Conservation (phyloP, 2,113 vertebrate genomes). For the Mellivora capensis region DNA sequence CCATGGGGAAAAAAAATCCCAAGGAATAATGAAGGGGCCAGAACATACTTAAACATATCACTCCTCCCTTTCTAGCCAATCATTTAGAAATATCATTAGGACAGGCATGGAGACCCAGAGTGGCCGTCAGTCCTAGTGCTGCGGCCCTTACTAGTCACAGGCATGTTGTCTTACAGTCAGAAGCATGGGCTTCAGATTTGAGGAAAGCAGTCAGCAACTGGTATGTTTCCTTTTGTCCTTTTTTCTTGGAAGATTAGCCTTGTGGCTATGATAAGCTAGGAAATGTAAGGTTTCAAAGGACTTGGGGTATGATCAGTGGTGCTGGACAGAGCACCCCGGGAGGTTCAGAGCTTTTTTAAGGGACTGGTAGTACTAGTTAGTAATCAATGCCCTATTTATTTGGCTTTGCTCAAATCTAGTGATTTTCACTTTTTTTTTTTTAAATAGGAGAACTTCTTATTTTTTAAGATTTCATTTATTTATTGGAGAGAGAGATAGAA, state of each 20-base stretch:
- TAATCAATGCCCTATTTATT: not conserved
- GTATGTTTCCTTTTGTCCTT: not conserved
- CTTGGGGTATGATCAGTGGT: not conserved
- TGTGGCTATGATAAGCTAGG: not conserved
- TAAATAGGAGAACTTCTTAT: not conserved
- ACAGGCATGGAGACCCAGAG: not conserved
- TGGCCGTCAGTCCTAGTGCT: not conserved
- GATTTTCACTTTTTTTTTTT: not conserved
- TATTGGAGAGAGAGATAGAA: too few relatives aligned
- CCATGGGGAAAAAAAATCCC: conserved; percentile 12
- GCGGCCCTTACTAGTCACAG: not conserved
- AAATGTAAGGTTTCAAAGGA: not conserved
- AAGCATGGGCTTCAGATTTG: not conserved
- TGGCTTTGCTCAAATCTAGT: not conserved
- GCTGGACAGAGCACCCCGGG: not conserved
- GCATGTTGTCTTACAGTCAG: too few relatives aligned
- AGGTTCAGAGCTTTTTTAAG: not conserved
- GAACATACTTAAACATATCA: not conserved
- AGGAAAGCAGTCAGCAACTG: not conserved
- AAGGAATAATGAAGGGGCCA: not conserved
- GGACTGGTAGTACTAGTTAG: not conserved
- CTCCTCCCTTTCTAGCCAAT: not conserved
- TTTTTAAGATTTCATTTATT: not conserved
- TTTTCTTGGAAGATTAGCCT: not conserved
- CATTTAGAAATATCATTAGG: not conserved